Percentiles rank a stretch among this genome's conserved stretches.
Conservation (phyloP, 2,113 vertebrate genomes). For the Solea solea region DNA sequence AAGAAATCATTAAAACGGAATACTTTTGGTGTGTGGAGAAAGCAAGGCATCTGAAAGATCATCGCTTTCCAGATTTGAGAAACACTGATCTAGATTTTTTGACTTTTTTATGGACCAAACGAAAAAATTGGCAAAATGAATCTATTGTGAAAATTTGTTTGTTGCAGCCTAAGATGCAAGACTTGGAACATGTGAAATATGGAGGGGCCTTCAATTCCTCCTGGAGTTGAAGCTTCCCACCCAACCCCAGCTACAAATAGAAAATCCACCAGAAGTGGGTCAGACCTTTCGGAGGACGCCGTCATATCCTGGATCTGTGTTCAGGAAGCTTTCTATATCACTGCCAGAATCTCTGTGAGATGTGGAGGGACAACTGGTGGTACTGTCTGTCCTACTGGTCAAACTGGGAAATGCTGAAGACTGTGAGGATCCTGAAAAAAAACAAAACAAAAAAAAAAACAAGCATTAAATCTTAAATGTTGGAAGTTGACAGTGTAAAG, state of each 20-base stretch:
- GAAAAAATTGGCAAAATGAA: no score
- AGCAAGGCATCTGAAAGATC: no score
- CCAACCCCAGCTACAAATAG: neutral
- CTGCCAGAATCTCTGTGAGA: slow-evolving; percentile 76
- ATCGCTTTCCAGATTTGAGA: no score
- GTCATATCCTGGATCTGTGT: slow-evolving; percentile 71
- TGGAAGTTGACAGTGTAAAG: neutral
- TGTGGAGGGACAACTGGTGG: slow-evolving; percentile 57
- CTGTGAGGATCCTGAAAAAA: slow-evolving; percentile 70
- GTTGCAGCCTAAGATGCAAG: no score
- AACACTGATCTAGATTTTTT: no score
- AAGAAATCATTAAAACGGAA: no score
- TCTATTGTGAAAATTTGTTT: no score
- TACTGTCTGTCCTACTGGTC: slow-evolving; percentile 61
- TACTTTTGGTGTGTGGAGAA: no score
- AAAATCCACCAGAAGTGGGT: neutral
- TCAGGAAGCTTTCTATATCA: slow-evolving; percentile 76
- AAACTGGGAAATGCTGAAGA: slow-evolving; percentile 43
- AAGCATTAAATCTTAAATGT: neutral
- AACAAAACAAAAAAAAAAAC: slow-evolving; percentile 12
- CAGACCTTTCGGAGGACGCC: slow-evolving; percentile 78
- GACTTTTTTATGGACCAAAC: no score
- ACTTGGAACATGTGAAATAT: no score
- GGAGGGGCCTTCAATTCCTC: neutral
- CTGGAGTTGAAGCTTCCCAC: neutral